phyloP scores from a whole-genome alignment of 2,888 invertebrate species.

The Drosophila pegasa region DNA sequence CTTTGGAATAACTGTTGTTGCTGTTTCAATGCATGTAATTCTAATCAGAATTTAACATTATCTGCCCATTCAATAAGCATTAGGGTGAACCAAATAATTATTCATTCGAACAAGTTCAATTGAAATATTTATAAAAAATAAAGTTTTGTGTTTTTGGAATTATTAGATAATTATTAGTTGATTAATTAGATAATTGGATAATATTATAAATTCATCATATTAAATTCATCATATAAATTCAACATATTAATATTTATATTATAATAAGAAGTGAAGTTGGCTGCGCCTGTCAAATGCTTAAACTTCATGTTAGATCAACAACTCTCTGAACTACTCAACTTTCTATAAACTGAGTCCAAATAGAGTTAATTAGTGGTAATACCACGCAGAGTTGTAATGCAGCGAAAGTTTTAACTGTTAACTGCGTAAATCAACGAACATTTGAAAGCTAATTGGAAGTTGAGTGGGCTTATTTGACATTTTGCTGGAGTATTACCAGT shows the following conservation, averaged over 20 bases:
- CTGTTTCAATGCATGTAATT: constrained; percentile 25
- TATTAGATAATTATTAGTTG: too few species aligned
- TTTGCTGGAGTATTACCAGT: not conserved
- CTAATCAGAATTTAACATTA: constrained; percentile 49
- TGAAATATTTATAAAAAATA: not conserved
- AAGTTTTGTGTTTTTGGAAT: not conserved
- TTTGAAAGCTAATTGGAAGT: not conserved
- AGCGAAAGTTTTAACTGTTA: not conserved
- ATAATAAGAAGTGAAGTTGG: too few species aligned
- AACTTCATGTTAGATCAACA: not conserved
- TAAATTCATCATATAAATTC: too few species aligned
- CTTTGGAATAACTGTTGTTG: constrained; percentile 30
- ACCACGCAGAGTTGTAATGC: not conserved
- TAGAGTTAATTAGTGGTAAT: not conserved
- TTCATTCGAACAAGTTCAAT: not conserved
- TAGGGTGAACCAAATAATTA: constrained; percentile 29
- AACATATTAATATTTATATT: too few species aligned
- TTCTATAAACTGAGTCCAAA: not conserved
- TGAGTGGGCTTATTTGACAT: not conserved
- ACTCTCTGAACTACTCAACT: not conserved
- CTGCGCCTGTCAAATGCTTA: not conserved
- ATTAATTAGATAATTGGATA: too few species aligned
- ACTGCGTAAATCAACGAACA: not conserved
- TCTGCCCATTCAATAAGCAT: constrained; percentile 11
- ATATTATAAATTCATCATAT: too few species aligned